Evolutionary conservation across 1,140 invertebrate species (phyloP), one percentile per base, ranked within the genome.

Genomic region (Marisa cornuarietis): DNA sequence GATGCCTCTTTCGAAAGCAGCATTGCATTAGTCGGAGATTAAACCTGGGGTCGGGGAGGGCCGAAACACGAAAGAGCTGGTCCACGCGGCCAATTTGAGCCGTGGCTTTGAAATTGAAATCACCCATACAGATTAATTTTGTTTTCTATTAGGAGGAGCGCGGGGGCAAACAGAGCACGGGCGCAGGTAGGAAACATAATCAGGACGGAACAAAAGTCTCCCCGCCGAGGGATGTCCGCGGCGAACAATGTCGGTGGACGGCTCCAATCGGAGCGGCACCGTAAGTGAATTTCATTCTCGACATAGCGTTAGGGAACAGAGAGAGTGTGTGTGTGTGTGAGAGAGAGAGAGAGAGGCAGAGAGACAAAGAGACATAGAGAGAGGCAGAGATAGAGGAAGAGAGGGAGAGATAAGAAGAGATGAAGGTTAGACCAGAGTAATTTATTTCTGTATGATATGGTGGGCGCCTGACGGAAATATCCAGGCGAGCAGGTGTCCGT

Each of bases 121-220:
- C 71, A 73, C 26, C 71, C 51, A 73, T 73, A 73, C 26, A 73
- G 71, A 73, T 73, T 73, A 73, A 73, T 73, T 73, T 73, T 73
- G 71, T 73, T 73, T 73, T 73, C 71, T 73, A 73, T 73, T 73
- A 73, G 71, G 52, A 52, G 18, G 51, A 73, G 71, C 71, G 71
- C 49, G 52, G 71, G 52, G 24, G 71, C 71, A 73, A 73, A 73
- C 71, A 73, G 71, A 73, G 16, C 14, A 20, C 13, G n/a, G 51
- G 31, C 52, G 71, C 71, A 73, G 71, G 71, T 73, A 54, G 71
- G 52, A 71, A 73, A 73, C 71, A 73, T 54, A 73, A 73, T 73
- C 71, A 73, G 71, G 22, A n/a, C n/a, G 49, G n/a, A 73, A 73
- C 71, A 73, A 73, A 52, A 52, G 52, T 22, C 49, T 6, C 71